Evolutionary conservation across 2,888 invertebrate genomes (phyloP).

Genomic region (Napeogenes sylphis): DNA sequence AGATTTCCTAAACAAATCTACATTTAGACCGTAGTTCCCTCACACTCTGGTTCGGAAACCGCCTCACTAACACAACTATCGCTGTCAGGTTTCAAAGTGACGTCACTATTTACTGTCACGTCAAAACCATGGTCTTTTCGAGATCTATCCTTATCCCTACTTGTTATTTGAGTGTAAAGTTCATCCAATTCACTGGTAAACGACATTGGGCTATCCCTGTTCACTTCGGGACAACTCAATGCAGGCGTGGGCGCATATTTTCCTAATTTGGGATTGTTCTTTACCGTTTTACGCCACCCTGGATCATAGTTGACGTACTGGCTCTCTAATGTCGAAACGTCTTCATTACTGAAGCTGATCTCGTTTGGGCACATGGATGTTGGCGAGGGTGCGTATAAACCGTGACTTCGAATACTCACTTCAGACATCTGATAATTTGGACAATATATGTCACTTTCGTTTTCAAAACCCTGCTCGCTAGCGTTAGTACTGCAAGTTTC

Average conservation of each 20-base stretch:
- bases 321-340: constrained; percentile 70
- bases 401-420: constrained; percentile 81
- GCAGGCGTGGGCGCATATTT: constrained; percentile 65
- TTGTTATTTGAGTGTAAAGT: constrained; percentile 82
- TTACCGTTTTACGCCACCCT: constrained; percentile 69
- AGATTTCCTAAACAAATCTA: background rate
- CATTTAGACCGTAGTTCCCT: constrained; percentile 60
- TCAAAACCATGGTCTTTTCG: constrained; percentile 54
- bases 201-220: constrained; percentile 66
- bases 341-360: constrained; percentile 71
- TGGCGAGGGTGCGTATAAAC: constrained; percentile 79
- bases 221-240: constrained; percentile 68
- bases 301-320: constrained; percentile 79
- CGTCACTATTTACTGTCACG: constrained; percentile 66
- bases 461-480: constrained; percentile 71
- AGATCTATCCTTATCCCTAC: constrained; percentile 59
- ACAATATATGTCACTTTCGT: constrained; percentile 80
- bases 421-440: constrained; percentile 80
- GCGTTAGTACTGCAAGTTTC: constrained; percentile 71
- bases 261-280: constrained; percentile 61
- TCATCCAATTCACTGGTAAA: constrained; percentile 81
- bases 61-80: constrained; percentile 74
- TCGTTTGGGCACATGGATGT: constrained; percentile 74
- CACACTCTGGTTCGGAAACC: constrained; percentile 58
- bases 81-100: constrained; percentile 68